Percentiles rank a stretch among this genome's conserved stretches.
Evolutionary conservation across 2,888 invertebrate species (phyloP).

Genomic region (Patella ulyssiponensis): DNA sequence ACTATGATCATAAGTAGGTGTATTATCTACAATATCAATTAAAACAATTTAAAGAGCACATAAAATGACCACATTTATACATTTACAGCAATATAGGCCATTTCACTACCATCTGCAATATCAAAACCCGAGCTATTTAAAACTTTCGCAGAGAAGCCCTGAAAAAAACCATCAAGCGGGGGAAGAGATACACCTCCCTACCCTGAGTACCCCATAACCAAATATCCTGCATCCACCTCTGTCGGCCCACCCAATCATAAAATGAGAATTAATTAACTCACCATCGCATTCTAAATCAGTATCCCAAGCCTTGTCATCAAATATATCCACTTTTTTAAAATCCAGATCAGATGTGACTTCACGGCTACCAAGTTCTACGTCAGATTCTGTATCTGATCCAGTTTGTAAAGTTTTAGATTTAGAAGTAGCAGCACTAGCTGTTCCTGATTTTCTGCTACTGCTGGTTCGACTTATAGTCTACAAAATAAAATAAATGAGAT

Average conservation of each 20-base stretch:
- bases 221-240: no score
- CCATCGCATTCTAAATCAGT: constrained; percentile 69
- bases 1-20: constrained; percentile 63
- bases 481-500: constrained; percentile 24
- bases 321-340: constrained; percentile 47
- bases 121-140: no score
- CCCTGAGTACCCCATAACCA: no score
- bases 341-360: constrained; percentile 49
- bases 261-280: constrained; percentile 30
- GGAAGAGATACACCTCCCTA: no score
- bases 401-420: constrained; percentile 36
- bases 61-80: background rate
- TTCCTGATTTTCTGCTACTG: constrained; percentile 50
- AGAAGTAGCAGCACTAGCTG: constrained; percentile 48
- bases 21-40: constrained; percentile 47
- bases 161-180: no score
- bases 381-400: constrained; percentile 55
- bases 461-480: constrained; percentile 61
- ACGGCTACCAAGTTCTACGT: constrained; percentile 41
- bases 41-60: background rate
- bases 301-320: constrained; percentile 68
- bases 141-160: no score
- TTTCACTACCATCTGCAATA: no score
- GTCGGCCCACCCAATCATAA: constrained; percentile 10
- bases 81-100: no score